Base-by-base conservation (phyloP, 2,797 vertebrate species). In the Phrynocephalus vlangalii region DNA sequence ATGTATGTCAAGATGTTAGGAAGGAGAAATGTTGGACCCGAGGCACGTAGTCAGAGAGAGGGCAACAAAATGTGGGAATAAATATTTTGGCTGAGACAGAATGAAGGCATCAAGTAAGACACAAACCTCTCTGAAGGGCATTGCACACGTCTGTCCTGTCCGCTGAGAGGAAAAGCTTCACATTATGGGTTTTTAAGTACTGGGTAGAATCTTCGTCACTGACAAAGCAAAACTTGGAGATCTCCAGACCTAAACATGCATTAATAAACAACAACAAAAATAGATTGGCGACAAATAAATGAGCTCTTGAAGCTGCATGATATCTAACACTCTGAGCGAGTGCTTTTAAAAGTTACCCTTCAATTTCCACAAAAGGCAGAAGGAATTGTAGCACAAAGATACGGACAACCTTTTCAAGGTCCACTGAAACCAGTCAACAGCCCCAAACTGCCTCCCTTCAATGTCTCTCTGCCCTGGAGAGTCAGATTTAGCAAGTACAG, bases 151-250 rank as follows among this genome's bases (percentile, higher is more conserved):
- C 96, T n/a, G 86, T 92, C 78, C 85, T 89, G 91, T 97, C 95
- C 18, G 96, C 95, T 0, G 97, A 97, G 85, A 97, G 95, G 86
- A 96, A 97, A 86, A 97, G 92, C 86, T 96, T 96, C 71, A 97
- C 96, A 0, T 95, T 28, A 0, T 96, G 95, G 38, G 91, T 94
- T 66, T 94, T 92, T 48, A 97, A 93, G 85, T 95, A 96, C 66
- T 94, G 89, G 0, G 95, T 93, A 84, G 96, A 96, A 77, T 96
- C 95, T 78, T 95, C 94, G 0, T 95, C 91, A 3, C 93, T 94
- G 90, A 96, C 95, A 0, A 97, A 97, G 91, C 95, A 97, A 92
- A 97, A 97, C 81, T 95, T 96, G 87, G 96, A 94, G 89, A 97
- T 96, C 84, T 96, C 94, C 78, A 97, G 91, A 86, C 95, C 97